Evolutionary conservation across 2,113 vertebrate species (phyloP).

Genomic region (Morone saxatilis): DNA sequence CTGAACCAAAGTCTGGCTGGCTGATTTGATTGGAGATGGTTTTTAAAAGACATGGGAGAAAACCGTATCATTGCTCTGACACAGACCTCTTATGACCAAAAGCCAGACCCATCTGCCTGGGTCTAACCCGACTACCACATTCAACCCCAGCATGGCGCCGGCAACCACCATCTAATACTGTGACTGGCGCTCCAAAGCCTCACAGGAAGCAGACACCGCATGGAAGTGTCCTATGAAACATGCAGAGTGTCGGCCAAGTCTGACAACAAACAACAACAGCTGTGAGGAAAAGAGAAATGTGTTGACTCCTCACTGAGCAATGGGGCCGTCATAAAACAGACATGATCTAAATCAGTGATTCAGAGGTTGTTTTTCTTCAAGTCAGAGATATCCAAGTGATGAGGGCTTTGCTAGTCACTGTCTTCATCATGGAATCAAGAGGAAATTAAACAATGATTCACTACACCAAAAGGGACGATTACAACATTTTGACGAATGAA

Average conservation of each 20-base stretch:
- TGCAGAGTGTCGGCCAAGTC: constrained; percentile 62
- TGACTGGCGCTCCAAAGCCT: constrained; percentile 81
- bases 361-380: constrained; percentile 60
- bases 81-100: constrained; percentile 88
- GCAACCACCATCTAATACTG: constrained; percentile 63
- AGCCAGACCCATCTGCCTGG: constrained; percentile 86
- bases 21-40: constrained; percentile 74
- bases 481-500: constrained; percentile 45
- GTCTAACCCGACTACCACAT: constrained; percentile 83
- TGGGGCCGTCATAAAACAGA: constrained; percentile 46
- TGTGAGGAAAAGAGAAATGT: constrained; percentile 58
- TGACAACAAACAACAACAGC: constrained; percentile 73
- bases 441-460: constrained; percentile 60
- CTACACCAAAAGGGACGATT: constrained; percentile 35
- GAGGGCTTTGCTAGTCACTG: constrained; percentile 32
- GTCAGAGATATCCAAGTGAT: constrained; percentile 22
- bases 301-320: constrained; percentile 53
- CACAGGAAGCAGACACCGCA: constrained; percentile 65
- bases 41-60: constrained; percentile 76
- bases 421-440: constrained; percentile 36
- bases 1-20: constrained; percentile 84
- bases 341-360: constrained; percentile 54
- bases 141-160: constrained; percentile 77
- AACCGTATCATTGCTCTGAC: constrained; percentile 88
- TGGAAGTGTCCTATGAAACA: constrained; percentile 72